Evolutionary conservation across 2,888 invertebrate species (phyloP).

Genomic region (Pseudolycoriella hygida): DNA sequence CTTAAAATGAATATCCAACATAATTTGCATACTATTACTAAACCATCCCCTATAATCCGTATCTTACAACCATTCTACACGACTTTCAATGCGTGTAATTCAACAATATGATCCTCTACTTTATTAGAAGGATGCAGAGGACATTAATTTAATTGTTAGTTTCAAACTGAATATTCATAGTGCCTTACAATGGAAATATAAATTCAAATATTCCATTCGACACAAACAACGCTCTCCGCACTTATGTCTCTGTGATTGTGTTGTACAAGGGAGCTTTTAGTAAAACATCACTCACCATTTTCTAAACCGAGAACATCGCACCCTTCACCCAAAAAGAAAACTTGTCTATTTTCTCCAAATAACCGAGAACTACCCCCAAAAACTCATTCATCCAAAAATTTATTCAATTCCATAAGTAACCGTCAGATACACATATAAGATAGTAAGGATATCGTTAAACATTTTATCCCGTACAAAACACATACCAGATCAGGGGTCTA

Average conservation of each 20-base stretch:
- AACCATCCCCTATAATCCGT: constrained; percentile 3
- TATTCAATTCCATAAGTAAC: too few relatives aligned
- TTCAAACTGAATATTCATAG: neutral
- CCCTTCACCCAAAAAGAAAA: neutral
- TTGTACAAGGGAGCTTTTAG: neutral
- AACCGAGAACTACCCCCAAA: neutral
- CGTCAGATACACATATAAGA: too few relatives aligned
- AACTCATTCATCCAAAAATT: neutral
- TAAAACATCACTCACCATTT: constrained; percentile 2
- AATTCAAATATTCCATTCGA: neutral
- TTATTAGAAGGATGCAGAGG: constrained; percentile 3
- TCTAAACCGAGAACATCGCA: neutral
- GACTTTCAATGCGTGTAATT: neutral
- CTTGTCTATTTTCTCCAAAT: neutral
- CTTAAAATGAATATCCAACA: constrained; percentile 1
- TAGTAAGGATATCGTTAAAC: too few relatives aligned
- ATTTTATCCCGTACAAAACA: neutral
- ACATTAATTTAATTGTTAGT: constrained; percentile 4
- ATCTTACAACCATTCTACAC: constrained; percentile 2
- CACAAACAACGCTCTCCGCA: neutral
- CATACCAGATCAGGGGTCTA: neutral
- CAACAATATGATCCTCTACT: constrained; percentile 4
- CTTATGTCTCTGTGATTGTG: neutral
- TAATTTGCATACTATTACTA: constrained; percentile 4
- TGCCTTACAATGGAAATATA: too few relatives aligned